Conservation (phyloP, 35 echinoderm and acorn worm species). For the Ptychodera flava region DNA sequence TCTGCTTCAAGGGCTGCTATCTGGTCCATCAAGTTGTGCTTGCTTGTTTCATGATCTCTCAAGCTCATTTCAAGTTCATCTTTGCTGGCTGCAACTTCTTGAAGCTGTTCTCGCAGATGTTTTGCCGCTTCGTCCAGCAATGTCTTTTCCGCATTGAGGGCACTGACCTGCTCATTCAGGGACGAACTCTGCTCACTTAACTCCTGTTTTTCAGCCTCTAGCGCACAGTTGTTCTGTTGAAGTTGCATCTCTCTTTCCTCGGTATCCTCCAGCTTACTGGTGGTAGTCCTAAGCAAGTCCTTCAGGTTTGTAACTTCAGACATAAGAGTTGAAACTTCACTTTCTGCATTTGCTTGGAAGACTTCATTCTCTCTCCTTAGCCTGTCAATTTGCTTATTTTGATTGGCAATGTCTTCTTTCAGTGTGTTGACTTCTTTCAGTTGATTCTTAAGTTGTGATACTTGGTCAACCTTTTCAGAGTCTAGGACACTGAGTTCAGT, state of each 20-base stretch:
- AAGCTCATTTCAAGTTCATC: neutral
- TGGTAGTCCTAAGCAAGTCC: neutral
- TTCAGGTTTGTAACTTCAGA: slow-evolving; percentile 8
- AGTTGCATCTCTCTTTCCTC: neutral
- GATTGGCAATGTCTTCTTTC: neutral
- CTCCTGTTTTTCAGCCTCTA: neutral
- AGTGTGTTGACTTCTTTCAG: neutral
- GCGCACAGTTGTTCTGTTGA: neutral
- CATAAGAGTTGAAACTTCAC: slow-evolving; percentile 14
- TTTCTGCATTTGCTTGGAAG: neutral
- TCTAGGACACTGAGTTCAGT: neutral
- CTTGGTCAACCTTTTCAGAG: neutral
- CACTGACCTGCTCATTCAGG: neutral
- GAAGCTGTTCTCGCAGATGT: neutral
- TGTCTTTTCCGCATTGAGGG: neutral
- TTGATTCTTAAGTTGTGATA: neutral
- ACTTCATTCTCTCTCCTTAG: neutral
- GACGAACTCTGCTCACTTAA: slow-evolving; percentile 10
- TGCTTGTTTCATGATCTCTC: neutral
- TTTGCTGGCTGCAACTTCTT: slow-evolving; percentile 14
- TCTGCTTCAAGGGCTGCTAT: neutral
- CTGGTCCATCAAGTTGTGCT: neutral
- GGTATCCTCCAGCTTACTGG: neutral
- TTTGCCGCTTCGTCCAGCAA: slow-evolving; percentile 2
- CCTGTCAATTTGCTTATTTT: neutral